These are phyloP conservation scores for Acrobasis consociella DNA, from an alignment of 2,888 invertebrate genomes.

Conservation along the genomic window DNA sequence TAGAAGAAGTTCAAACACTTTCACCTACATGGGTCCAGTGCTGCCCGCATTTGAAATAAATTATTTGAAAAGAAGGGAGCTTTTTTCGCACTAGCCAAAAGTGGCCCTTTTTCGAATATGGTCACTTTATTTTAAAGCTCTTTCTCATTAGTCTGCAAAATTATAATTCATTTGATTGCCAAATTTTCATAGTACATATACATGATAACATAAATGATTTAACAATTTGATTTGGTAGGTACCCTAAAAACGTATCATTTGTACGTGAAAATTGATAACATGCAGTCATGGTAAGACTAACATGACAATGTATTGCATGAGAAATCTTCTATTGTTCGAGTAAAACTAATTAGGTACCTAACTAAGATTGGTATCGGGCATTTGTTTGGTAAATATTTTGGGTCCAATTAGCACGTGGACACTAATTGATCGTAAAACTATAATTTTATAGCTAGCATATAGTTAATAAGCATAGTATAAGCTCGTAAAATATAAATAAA, in stretches of 20 bases:
- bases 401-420: background rate
- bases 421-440: constrained; percentile 30
- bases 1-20: too few relatives aligned
- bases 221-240: too few relatives aligned
- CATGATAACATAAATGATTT: too few relatives aligned
- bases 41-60: too few relatives aligned
- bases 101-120: too few relatives aligned
- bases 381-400: background rate
- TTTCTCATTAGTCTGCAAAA: too few relatives aligned
- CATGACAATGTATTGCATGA: background rate
- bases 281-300: constrained; percentile 26
- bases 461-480: background rate
- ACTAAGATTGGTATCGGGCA: constrained; percentile 1
- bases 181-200: too few relatives aligned
- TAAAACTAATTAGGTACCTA: background rate
- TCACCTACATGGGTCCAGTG: too few relatives aligned
- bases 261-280: constrained; percentile 18
- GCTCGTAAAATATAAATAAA: background rate
- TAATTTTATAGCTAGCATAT: constrained; percentile 7
- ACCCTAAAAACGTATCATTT: background rate
- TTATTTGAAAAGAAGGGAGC: too few relatives aligned
- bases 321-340: constrained; percentile 6
- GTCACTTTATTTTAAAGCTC: too few relatives aligned
- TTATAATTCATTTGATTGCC: too few relatives aligned
- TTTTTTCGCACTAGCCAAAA: too few relatives aligned